phyloP scores from a whole-genome alignment of 2,888 invertebrate species.

The Vesta saturnalis region DNA sequence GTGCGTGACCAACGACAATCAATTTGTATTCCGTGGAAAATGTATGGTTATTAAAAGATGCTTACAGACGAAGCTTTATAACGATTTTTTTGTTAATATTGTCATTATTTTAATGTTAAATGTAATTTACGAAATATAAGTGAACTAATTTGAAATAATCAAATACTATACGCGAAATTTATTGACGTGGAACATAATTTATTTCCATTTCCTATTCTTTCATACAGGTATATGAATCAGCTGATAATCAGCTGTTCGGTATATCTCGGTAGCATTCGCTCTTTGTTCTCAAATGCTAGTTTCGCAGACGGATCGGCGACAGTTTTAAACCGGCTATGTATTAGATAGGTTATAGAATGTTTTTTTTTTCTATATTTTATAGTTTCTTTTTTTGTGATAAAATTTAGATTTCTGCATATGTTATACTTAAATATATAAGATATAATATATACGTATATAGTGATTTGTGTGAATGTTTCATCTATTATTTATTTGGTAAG shows the following conservation, averaged over 20 bases:
- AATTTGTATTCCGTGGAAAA: not conserved
- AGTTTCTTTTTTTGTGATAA: conserved; percentile 13
- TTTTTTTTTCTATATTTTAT: conserved; percentile 18
- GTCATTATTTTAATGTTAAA: not conserved
- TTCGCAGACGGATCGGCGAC: conserved; percentile 37
- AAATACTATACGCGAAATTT: not conserved
- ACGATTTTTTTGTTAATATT: not conserved
- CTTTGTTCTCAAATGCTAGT: conserved; percentile 43
- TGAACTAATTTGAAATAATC: too few relatives aligned
- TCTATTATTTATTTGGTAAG: not conserved
- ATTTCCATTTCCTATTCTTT: conserved; percentile 24
- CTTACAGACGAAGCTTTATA: too few relatives aligned
- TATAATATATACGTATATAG: too few relatives aligned
- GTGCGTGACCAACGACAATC: conserved; percentile 1
- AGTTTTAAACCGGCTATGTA: conserved; percentile 33
- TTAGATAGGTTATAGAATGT: conserved; percentile 28
- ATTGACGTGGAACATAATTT: not conserved
- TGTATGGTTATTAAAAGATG: not conserved
- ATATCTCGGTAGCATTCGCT: conserved; percentile 34
- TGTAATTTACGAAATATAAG: too few relatives aligned
- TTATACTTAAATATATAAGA: not conserved
- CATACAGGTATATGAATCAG: conserved; percentile 39
- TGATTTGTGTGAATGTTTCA: conserved; percentile 7
- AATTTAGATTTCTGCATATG: not conserved
- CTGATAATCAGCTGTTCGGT: conserved; percentile 44